phyloP scores from a whole-genome alignment of 2,888 invertebrate genomes.

The Nomada goodeniana region DNA sequence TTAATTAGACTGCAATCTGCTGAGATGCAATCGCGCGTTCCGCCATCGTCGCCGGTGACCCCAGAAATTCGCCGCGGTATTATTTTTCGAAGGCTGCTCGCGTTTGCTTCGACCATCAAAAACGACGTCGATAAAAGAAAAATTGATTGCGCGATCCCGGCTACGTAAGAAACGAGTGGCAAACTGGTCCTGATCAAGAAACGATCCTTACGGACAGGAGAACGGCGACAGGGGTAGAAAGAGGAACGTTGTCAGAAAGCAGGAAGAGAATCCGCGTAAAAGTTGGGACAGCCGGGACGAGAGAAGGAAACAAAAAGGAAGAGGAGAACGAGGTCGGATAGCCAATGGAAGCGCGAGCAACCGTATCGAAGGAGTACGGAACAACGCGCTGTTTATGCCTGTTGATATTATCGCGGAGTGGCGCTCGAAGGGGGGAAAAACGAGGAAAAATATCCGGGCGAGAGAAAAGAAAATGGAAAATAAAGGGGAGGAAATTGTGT shows the following conservation, averaged over 20 bases:
- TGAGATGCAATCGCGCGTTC: constrained; percentile 15
- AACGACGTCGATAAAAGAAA: constrained; percentile 27
- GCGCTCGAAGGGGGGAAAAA: constrained; percentile 13
- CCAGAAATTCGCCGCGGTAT: constrained; percentile 24
- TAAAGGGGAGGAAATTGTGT: constrained; percentile 9
- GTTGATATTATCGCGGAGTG: constrained; percentile 63
- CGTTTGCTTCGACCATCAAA: not conserved
- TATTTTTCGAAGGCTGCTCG: not conserved
- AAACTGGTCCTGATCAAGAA: too few species aligned
- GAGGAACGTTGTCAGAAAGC: too few species aligned
- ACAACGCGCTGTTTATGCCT: constrained; percentile 55
- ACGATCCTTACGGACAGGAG: too few species aligned
- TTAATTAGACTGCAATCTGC: constrained; percentile 45
- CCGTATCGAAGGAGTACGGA: constrained; percentile 30
- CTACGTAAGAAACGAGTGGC: not conserved
- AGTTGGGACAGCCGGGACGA: not conserved
- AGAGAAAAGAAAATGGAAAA: constrained; percentile 17
- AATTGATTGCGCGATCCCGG: constrained; percentile 9
- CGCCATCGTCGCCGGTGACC: not conserved
- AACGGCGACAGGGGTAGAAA: not conserved
- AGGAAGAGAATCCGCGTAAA: not conserved
- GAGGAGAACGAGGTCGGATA: not conserved
- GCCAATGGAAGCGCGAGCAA: constrained; percentile 2
- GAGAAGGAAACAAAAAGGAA: not conserved
- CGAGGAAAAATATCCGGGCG: not conserved